A percentile compares a stretch with the other conserved stretches of the same genome.
These are phyloP conservation scores for Actias luna DNA, from an alignment of 2,888 invertebrate genomes.

Conservation along the genomic window DNA sequence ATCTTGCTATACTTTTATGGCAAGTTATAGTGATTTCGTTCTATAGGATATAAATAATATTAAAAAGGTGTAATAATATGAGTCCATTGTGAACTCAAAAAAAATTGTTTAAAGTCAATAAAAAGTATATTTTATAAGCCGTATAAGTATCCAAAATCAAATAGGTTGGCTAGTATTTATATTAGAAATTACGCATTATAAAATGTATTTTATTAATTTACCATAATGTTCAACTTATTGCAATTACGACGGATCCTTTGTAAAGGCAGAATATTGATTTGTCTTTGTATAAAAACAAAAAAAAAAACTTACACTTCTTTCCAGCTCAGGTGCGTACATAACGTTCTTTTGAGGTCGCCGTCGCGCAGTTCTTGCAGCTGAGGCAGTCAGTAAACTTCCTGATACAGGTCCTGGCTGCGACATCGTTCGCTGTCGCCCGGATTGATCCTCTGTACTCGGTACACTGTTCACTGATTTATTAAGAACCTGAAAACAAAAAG, in stretches of 20 bases:
- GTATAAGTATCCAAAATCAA: not conserved
- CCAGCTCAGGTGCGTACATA: slow-evolving; percentile 62
- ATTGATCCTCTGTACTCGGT: slow-evolving; percentile 36
- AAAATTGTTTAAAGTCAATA: no score
- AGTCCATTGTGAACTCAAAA: no score
- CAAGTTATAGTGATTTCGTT: no score
- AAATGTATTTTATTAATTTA: not conserved
- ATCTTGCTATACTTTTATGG: not conserved
- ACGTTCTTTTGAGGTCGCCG: slow-evolving; percentile 56
- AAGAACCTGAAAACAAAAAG: slow-evolving; percentile 44
- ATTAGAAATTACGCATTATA: not conserved
- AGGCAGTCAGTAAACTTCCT: slow-evolving; percentile 58
- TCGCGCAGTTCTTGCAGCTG: slow-evolving; percentile 58
- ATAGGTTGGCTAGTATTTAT: not conserved
- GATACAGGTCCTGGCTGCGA: slow-evolving; percentile 69
- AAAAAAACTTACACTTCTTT: slow-evolving; percentile 46
- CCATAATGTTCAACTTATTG: not conserved
- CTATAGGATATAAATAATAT: no score
- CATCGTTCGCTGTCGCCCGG: slow-evolving; percentile 56
- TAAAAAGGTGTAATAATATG: no score
- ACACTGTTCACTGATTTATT: slow-evolving; percentile 49
- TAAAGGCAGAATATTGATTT: not conserved
- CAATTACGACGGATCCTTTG: not conserved
- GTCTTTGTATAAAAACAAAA: not conserved
- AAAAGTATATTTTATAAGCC: no score